Base-by-base conservation (phyloP, 2,797 vertebrate genomes). In the Lateolabrax maculatus region DNA sequence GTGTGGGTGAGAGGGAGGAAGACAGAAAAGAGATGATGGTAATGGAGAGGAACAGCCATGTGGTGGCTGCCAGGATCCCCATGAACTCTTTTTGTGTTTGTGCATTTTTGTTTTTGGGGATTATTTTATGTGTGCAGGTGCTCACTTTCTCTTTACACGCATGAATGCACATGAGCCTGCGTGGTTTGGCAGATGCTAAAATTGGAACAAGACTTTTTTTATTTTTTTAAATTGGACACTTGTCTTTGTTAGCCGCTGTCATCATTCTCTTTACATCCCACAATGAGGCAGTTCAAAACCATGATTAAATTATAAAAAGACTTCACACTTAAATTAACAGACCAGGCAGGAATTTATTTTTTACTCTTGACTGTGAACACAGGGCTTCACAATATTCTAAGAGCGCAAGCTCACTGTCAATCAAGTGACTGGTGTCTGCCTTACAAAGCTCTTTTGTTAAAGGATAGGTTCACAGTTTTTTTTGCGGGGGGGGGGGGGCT, bases 1-100 rank as follows among this genome's bases (percentile, higher is more conserved):
- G 84, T 72, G 82, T 88, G 52, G 80, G 82, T 84, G 72, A 80
- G 65, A 79, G 23, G 55, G 27, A 71, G 66, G 75, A 48, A 34
- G 51, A 60, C n/a, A 44, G 63, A 70, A 57, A 57, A 43, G 69
- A 46, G 60, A 63, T 62, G n/a, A 75, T 41, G 34, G 37, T 27
- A 4, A 10, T n/a, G 68, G 37, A 64, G 53, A 74, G 34, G 16
- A 63, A 36, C 18, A 23, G n/a, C 23, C 60, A 29, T 60, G 48
- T 39, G 37, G 57, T 12, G 21, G 75, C 67, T 79, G 67, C 63
- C 71, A 69, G 27, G 36, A 62, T 57, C 63, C 36, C 62, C 46
- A 36, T 63, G 44, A 66, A 79, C 75, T 71, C n/a, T n/a, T n/a
- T 58, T 64, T 64, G 46, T 63, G 49, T 72, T 60, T 65, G 43